Evolutionary conservation across 2,888 invertebrate genomes (phyloP), one percentile per base, ranked within the genome.

Genomic region (Dynastes tityus): DNA sequence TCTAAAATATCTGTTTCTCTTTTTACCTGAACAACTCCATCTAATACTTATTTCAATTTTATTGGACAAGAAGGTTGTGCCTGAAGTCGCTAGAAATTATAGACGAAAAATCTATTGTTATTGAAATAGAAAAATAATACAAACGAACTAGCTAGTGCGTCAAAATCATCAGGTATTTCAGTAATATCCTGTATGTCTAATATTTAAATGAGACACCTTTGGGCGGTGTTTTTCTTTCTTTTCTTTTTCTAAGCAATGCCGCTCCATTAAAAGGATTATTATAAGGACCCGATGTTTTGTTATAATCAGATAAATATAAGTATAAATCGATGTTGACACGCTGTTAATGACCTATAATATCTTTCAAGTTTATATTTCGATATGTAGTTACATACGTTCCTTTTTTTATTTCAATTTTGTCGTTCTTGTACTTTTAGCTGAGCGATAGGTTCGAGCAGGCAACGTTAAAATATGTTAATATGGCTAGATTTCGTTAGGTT

Each of bases 321-420:
- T 55, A 73, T 73, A 73, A 73, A 73, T 73, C 40, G 58, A 73
- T 73, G 73, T 73, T 73, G 61, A 58, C 73, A 73, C 61, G 61
- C 40, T 27, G 58, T 73, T 73, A 73, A 73, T 40, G 73, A 73
- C 55, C 40, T 13, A 22, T 73, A 58, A 61, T 51, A 49, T 68
- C 68, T 49, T 68, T 51, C 22, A 22, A 68, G 27, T 51, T 51
- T 49, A 45, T 68, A 68, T 68, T 68, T 68, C 32, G 55, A 16
- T 16, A 16, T 16, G 55, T n/a, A n/a, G n/a, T n/a, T 55, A 6
- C 13, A 4, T 55, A 55, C n/a, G 5, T 16, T 55, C n/a, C 13
- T 16, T 16, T 55, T 55, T 55, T n/a, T 55, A 45, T 8, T 11
- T 45, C 11, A 45, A 1, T 45, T 8, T 37, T 37, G 32, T 37